These are phyloP conservation scores for Ploceus nigricollis DNA, from an alignment of 2,113 vertebrate genomes.

Conservation along the genomic window DNA sequence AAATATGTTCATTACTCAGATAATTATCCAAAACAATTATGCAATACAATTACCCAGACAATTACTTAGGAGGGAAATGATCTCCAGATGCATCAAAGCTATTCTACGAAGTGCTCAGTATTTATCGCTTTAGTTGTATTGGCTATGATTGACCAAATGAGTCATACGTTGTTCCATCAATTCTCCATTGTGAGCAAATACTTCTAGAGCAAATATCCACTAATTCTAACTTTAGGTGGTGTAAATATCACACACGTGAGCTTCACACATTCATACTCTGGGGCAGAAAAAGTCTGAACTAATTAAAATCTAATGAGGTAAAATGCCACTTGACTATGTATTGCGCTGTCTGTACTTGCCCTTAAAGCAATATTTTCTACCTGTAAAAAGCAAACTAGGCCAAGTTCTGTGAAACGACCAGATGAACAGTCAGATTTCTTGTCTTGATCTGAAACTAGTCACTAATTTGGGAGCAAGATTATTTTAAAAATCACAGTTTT, in stretches of 20 bases:
- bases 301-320: neutral
- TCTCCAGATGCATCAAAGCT: conserved; percentile 25
- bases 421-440: neutral
- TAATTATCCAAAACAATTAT: conserved; percentile 37
- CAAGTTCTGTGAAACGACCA: neutral
- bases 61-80: conserved; percentile 11
- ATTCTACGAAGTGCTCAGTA: conserved; percentile 1
- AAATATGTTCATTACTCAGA: conserved; percentile 33
- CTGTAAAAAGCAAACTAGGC: neutral
- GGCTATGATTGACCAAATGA: conserved; percentile 12
- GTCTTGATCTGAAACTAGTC: neutral
- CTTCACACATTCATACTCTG: neutral
- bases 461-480: neutral
- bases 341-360: neutral
- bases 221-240: neutral
- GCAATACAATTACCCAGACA: conserved; percentile 21
- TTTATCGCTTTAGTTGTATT: conserved; percentile 15
- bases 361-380: neutral
- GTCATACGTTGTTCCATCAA: neutral
- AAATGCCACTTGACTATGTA: neutral
- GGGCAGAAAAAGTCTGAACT: neutral
- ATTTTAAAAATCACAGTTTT: neutral
- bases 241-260: neutral
- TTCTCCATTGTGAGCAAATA: neutral
- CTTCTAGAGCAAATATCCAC: neutral